Base-by-base conservation (phyloP, 2,888 invertebrate genomes). In the Rhopalosiphum nymphaeae region DNA sequence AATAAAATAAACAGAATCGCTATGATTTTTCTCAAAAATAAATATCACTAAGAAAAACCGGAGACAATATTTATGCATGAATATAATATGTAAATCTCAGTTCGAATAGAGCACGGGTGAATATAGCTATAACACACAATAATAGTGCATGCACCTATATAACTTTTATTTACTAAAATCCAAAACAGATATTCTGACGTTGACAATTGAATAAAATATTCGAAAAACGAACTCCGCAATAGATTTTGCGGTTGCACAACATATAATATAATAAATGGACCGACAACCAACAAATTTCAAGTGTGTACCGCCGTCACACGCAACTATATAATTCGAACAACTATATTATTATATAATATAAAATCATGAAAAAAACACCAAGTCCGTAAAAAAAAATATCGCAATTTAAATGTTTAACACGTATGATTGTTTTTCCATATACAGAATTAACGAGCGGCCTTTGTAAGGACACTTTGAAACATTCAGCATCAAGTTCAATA, bases 131-230 rank as follows among this genome's bases (percentile, higher is more conserved):
- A 67, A 36, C 5, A 67, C 67, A 36, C 36, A 7, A 67, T 67
- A 29, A 61, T 67, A 67, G 7, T 16, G 1, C 36, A 67, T 36
- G 16, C n/a, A 16, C 67, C 67, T 67, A 67, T 53, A 21, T 53
- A 21, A 53, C 53, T 53, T 53, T 53, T 53, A 21, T 86, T 86
- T 29, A 86, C 46, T 29, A 86, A 86, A 86, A 57, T 89, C 89
- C 44, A 44, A 42, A 89, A 46, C 89, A 89, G 61, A 89, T 89
- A 89, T 89, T n/a, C 89, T 89, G 89, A 61, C 44, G 44, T 25
- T 89, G 89, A 89, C 89, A 89, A 89, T 44, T 16, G 44, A 61
- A 89, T 61, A 44, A 61, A 61, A 46, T 46, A 56, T 56, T 67
- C n/a, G 16, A 67, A 67, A 67, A 67, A n/a, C 67, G 16, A n/a